Percentiles rank a stretch among this genome's conserved stretches.
These are phyloP conservation scores for Polydrusus pterygomalis DNA, from an alignment of 2,888 invertebrate genomes.

Conservation along the genomic window DNA sequence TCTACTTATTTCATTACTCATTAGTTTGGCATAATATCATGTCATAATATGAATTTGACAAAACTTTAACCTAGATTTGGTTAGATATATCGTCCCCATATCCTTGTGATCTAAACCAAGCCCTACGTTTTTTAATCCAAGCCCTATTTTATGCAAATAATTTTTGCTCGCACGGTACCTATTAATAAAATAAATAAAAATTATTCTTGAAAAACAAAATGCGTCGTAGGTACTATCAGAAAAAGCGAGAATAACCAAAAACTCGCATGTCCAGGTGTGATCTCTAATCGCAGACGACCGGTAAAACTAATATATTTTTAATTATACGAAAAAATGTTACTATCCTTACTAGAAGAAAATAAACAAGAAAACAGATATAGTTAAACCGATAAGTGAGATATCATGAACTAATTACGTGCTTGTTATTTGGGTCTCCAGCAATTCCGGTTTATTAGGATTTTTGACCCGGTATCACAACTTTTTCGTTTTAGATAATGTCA, in stretches of 20 bases:
- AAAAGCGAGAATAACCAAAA: conserved; percentile 22
- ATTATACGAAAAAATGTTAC: conserved; percentile 24
- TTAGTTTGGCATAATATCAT: too few species aligned
- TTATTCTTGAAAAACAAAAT: neutral
- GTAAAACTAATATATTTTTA: conserved; percentile 19
- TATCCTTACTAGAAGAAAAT: conserved; percentile 12
- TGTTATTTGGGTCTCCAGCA: conserved; percentile 10
- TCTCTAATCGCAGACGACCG: conserved; percentile 11
- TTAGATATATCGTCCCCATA: too few species aligned
- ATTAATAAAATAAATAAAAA: too few species aligned
- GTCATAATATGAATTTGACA: too few species aligned
- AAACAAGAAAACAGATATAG: conserved; percentile 1
- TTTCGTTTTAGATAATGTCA: neutral
- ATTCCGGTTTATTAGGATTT: conserved; percentile 15
- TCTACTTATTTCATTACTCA: too few species aligned
- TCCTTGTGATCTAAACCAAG: too few species aligned
- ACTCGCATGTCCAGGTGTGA: conserved; percentile 23
- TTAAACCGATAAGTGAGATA: conserved; percentile 3
- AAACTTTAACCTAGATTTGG: too few species aligned
- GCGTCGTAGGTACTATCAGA: neutral
- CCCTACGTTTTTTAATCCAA: too few species aligned
- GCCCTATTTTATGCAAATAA: too few species aligned
- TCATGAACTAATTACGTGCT: conserved; percentile 8
- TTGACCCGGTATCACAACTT: conserved; percentile 12
- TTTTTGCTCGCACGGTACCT: too few species aligned